These are phyloP conservation scores for Dyspetes luteomarginatus DNA, from an alignment of 2,888 invertebrate species.

Conservation along the genomic window DNA sequence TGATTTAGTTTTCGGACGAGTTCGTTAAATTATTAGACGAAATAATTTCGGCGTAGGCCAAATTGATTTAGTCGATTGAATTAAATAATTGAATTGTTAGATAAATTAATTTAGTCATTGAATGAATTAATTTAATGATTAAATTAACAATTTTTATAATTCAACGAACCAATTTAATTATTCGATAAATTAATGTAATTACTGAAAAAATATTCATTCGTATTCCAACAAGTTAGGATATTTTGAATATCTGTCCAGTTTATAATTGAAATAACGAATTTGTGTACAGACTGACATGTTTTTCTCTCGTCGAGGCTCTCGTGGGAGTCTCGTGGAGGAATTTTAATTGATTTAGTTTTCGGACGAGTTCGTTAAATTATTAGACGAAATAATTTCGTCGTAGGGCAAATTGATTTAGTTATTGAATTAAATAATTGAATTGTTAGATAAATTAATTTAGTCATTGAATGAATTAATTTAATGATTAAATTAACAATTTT, in stretches of 20 bases:
- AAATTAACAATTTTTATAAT: neutral
- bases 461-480: neutral
- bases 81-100: too few species aligned
- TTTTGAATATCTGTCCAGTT: neutral
- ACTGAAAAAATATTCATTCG: neutral
- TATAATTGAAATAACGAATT: neutral
- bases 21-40: too few species aligned
- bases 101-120: too few species aligned
- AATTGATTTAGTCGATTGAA: too few species aligned
- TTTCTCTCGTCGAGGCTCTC: neutral
- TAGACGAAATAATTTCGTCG: too few species aligned
- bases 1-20: too few species aligned
- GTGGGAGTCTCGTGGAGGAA: neutral
- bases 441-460: too few species aligned
- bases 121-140: neutral
- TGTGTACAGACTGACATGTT: neutral
- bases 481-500: neutral
- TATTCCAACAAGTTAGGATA: neutral
- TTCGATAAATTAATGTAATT: neutral
- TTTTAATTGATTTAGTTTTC: too few species aligned
- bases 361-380: too few species aligned
- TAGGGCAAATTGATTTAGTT: too few species aligned
- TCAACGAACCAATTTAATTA: neutral
- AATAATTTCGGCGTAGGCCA: too few species aligned
- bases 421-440: too few species aligned